Base-by-base conservation (phyloP, 92 coral and sea anemone species). In the Muricea muricata region DNA sequence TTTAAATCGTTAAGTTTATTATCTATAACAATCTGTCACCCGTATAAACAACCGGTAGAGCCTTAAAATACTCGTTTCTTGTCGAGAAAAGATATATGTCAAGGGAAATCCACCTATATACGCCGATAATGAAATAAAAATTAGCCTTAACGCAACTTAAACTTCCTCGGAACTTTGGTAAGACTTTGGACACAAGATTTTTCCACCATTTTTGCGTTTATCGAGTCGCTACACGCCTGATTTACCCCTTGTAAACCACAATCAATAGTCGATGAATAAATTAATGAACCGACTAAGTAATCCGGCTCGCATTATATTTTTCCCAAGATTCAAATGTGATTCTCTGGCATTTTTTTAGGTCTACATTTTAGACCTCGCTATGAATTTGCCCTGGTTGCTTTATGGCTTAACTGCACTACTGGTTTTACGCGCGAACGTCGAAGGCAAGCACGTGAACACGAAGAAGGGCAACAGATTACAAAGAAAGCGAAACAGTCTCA, bases 371-470 rank as follows among this genome's bases (percentile, higher is more conserved):
- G 30, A 20, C 48, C 65, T 30, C 28, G 41, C 13, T 6, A 78
- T 78, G 83, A 78, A 78, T 34, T 78, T 39, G 29, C 18, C 28
- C 18, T 57, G 50, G 71, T 13, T 58, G 71, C 56, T 78, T 6
- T 26, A 58, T 28, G 37, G 31, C 17, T 56, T 65, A 7, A 28
- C 25, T 30, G 23, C 21, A 17, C 47, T 78, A 35, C 71, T 78
- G 29, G 25, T 32, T 58, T 56, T 78, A 23, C 13, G 35, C 70
- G 55, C 23, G 0, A 39, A 23, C 12, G 34, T 57, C 71, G 54
- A 78, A 21, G 70, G 71, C 20, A 78, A 57, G 30, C 70, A 63
- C 30, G 37, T 37, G 37, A 21, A 14, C 5, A 26, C 28, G 39
- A 26, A 63, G 18, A 63, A 29, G 70, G 39, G 3, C 14, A 21